Evolutionary conservation across 2,113 vertebrate genomes (phyloP).

Genomic region (Cynocephalus volans): DNA sequence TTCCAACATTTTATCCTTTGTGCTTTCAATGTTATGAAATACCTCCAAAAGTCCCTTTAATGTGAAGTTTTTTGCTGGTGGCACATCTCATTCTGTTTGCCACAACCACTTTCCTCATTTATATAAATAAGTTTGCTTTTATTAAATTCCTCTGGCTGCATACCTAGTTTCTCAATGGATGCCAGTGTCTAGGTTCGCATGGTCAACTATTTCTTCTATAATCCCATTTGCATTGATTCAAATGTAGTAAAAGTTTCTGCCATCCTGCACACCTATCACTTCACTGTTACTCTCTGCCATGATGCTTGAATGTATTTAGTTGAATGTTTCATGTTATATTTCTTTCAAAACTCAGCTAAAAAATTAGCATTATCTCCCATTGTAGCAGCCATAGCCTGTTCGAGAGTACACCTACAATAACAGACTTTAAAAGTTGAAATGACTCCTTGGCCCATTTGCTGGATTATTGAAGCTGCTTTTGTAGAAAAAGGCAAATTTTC

Average conservation of each 20-base stretch:
- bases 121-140: not conserved
- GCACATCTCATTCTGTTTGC: not conserved
- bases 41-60: not conserved
- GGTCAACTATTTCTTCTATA: not conserved
- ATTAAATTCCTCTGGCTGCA: not conserved
- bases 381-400: not conserved
- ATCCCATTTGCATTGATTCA: not conserved
- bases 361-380: not conserved
- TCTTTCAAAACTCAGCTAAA: not conserved
- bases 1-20: not conserved
- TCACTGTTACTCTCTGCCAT: not conserved
- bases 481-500: not conserved
- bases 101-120: not conserved
- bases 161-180: no score
- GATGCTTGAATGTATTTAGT: not conserved
- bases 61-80: not conserved
- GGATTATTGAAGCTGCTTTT: not conserved
- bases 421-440: not conserved
- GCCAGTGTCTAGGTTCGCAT: not conserved
- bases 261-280: not conserved
- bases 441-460: not conserved
- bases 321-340: not conserved
- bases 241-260: not conserved
- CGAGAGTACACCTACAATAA: not conserved
- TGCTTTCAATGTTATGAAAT: not conserved